phyloP scores from a whole-genome alignment of 2,888 invertebrate genomes.

The Chaetoderma sp. region DNA sequence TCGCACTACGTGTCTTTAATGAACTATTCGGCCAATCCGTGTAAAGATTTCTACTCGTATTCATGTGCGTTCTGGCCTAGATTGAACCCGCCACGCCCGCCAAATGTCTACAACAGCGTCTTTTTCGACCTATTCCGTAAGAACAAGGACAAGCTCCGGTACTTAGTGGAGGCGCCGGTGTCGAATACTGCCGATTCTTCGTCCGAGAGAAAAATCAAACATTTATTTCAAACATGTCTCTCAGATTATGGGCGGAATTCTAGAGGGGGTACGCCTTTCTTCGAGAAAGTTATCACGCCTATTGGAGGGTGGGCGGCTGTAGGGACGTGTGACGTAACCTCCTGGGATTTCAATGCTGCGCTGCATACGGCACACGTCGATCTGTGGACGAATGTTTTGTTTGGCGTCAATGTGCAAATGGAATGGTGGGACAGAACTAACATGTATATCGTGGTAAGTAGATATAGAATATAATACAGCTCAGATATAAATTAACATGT shows the following conservation, averaged over 20 bases:
- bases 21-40: neutral
- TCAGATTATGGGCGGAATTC: constrained; percentile 49
- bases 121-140: neutral
- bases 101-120: neutral
- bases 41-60: constrained; percentile 7
- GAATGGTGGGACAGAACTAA: constrained; percentile 43
- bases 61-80: constrained; percentile 1
- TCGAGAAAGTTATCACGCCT: constrained; percentile 43
- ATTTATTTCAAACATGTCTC: constrained; percentile 75
- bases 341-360: constrained; percentile 39
- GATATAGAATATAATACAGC: too few species aligned
- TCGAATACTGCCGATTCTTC: neutral
- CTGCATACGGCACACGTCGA: constrained; percentile 50
- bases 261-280: constrained; percentile 34
- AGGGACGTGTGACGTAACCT: constrained; percentile 32
- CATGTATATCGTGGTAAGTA: constrained; percentile 45
- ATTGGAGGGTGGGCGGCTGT: constrained; percentile 55
- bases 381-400: constrained; percentile 55
- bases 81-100: neutral
- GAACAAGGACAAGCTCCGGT: neutral
- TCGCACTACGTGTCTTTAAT: neutral
- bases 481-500: too few species aligned
- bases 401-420: constrained; percentile 43
- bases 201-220: constrained; percentile 66
- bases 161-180: neutral